Percentiles rank a stretch among this genome's conserved stretches.
These are phyloP conservation scores for Gambusia holbrooki DNA, from an alignment of 2,113 vertebrate genomes.

Conservation along the genomic window DNA sequence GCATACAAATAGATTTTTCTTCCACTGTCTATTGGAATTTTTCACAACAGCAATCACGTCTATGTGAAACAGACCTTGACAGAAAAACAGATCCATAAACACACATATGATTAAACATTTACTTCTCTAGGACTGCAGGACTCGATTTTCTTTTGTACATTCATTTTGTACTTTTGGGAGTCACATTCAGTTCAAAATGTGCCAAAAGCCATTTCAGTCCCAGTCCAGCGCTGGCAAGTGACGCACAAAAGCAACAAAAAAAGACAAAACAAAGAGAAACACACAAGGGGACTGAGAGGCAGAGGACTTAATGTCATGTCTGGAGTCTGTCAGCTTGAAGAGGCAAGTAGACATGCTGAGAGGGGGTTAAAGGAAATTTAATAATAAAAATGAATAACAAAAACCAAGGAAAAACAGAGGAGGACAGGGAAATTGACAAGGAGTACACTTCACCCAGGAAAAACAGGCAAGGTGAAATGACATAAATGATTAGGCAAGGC, in stretches of 20 bases:
- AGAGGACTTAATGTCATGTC: too few species aligned
- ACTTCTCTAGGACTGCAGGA: constrained; percentile 1
- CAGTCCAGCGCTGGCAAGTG: not conserved
- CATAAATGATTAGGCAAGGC: not conserved
- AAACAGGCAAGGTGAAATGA: not conserved
- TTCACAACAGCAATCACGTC: constrained; percentile 22
- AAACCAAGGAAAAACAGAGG: not conserved
- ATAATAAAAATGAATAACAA: not conserved
- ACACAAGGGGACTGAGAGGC: not conserved
- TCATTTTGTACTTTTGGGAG: not conserved
- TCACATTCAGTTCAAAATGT: not conserved
- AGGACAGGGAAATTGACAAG: not conserved
- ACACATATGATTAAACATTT: constrained; percentile 18
- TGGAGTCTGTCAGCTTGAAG: too few species aligned
- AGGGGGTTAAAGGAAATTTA: not conserved
- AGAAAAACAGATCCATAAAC: constrained; percentile 36
- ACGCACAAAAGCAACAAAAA: not conserved
- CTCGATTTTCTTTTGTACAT: constrained; percentile 6
- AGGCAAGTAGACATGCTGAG: too few species aligned
- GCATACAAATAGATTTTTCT: constrained; percentile 3
- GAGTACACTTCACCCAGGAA: not conserved
- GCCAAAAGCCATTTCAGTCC: not conserved
- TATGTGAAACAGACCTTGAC: constrained; percentile 24
- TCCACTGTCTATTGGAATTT: not conserved
- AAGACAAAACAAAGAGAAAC: not conserved